Percentiles rank a stretch among this genome's conserved stretches.
phyloP scores from a whole-genome alignment of 2,113 vertebrate species.

The Fukomys damarensis region DNA sequence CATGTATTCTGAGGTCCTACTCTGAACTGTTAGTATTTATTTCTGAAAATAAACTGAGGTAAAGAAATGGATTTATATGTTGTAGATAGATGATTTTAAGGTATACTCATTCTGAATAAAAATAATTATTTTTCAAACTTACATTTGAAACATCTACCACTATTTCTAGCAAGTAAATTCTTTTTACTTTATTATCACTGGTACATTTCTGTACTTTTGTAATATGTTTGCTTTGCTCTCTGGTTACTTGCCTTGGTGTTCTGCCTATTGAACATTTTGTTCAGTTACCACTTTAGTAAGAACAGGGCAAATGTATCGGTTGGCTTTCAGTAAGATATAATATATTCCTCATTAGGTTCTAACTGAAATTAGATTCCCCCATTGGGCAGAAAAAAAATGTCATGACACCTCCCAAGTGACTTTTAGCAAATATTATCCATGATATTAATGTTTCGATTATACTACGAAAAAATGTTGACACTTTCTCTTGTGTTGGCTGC shows the following conservation, averaged over 20 bases:
- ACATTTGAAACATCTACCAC: background rate
- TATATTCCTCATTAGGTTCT: slow-evolving; percentile 19
- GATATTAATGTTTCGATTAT: slow-evolving; percentile 21
- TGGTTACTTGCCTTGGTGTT: slow-evolving; percentile 13
- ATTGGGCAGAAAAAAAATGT: slow-evolving; percentile 63
- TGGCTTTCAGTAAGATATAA: slow-evolving; percentile 8
- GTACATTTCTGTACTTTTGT: background rate
- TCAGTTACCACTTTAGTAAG: background rate
- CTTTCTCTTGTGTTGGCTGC: background rate
- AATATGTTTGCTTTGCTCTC: slow-evolving; percentile 6
- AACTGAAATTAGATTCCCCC: slow-evolving; percentile 46
- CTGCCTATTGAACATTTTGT: slow-evolving; percentile 59
- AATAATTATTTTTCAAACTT: slow-evolving; percentile 16
- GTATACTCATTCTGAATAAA: background rate
- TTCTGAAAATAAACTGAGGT: background rate
- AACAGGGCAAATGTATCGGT: background rate
- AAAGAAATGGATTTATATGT: background rate
- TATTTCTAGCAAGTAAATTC: background rate
- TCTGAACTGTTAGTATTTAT: background rate
- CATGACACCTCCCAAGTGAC: background rate
- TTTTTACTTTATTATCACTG: slow-evolving; percentile 8
- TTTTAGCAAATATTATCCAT: slow-evolving; percentile 57
- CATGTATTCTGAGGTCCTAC: background rate
- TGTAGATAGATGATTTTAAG: background rate
- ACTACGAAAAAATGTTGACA: slow-evolving; percentile 42